Base-by-base conservation (phyloP, 2,888 invertebrate genomes). In the Malacosoma neustria region DNA sequence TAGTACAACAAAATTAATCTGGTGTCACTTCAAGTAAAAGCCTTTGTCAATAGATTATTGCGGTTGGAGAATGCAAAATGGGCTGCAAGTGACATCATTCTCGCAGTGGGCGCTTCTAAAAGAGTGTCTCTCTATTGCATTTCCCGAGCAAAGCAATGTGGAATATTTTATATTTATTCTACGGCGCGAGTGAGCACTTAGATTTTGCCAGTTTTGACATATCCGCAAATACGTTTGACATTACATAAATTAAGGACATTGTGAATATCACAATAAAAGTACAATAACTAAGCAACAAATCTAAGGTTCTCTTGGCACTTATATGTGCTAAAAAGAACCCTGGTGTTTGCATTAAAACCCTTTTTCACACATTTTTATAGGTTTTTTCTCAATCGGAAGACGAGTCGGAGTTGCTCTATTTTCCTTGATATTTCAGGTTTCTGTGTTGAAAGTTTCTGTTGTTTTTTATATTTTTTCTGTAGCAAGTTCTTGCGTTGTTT, bases 11-110 rank as follows among this genome's bases (percentile, higher is more conserved):
- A n/a, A n/a, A n/a, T n/a, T n/a, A n/a, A n/a, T n/a, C n/a, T n/a
- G n/a, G n/a, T n/a, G n/a, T 22, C 22, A 22, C 22, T 22, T 22
- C 22, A 32, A 32, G 33, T 40, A 32, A 43, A 46, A 11, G 40
- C 49, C 48, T 37, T 32, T 29, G 44, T 36, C 31, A 13, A 34
- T 45, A 43, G 48, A 48, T 54, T 53, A 53, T 58, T 55, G 58
- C 50, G 45, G 52, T 48, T 48, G 51, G 37, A 47, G 57, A 67
- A 67, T 67, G 60, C 63, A 61, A 67, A 71, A 65, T 69, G 65
- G 66, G 60, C 61, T 68, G 70, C 64, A 57, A 60, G 61, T 68
- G 69, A 68, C 69, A 62, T 41, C 44, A 37, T 42, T 41, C 47
- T 51, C 45, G 34, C 34, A 39, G 39, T 48, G 46, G 56, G 39